Base-by-base conservation (phyloP, 92 coral and sea anemone species). In the Phymanthus crucifer region DNA sequence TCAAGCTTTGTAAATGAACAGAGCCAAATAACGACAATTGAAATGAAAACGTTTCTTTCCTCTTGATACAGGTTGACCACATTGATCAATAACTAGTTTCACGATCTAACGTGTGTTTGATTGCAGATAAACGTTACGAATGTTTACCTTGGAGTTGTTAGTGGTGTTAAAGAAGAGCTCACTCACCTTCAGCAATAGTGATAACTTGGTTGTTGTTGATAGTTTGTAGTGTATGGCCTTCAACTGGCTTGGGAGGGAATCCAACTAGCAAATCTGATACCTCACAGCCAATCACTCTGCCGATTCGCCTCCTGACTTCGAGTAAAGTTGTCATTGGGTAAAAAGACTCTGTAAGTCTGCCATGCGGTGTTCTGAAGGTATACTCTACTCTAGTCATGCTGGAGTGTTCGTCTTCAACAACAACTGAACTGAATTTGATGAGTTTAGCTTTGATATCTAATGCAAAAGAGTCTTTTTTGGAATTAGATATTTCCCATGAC, bases 101-200 rank as follows among this genome's bases (percentile, higher is more conserved):
- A 43, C 10, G 14, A 10, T 43, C 14, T 2, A 54, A 54, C 27
- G 27, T 19, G 64, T 1, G 64, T 21, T 54, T 54, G 29, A 21
- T 54, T 54, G 7, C 5, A 54, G 24, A 54, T 9, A 54, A 54
- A 54, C 64, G 19, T 21, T 19, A 0, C 21, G 17, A 48, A 48
- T 19, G 17, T n/a, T 48, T 48, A 19, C 19, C 43, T 38, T 48
- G 3, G 17, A 4, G 3, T 7, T 14, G 57, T 19, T 48, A 50
- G n/a, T 21, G n/a, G 57, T 50, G 1, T 50, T 50, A n/a, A n/a
- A 16, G n/a, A 5, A 4, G 10, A 38, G 43, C 7, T n/a, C 2
- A n/a, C 80, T 82, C 74, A 74, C 86, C 86, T 82, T 82, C 86
- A 17, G 77, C 86, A 13, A 82, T 43, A 14, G 80, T 82, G 56